Evolutionary conservation across 2,888 invertebrate genomes (phyloP).

Genomic region (Trimorus sp.): DNA sequence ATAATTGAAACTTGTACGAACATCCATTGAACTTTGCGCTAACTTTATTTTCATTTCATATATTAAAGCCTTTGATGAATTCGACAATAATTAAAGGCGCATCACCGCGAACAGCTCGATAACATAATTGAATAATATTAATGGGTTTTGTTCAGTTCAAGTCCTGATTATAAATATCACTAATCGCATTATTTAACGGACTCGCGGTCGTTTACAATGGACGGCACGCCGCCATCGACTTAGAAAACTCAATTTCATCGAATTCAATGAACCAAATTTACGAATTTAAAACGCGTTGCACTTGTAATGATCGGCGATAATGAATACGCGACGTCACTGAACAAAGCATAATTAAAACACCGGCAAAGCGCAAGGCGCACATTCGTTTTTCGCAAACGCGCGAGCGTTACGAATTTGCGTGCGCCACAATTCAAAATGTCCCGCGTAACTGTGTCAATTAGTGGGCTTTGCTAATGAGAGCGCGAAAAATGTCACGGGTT

Average conservation of each 20-base stretch:
- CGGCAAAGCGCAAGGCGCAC: neutral
- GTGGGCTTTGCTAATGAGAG: conserved; percentile 34
- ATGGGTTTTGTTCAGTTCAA: conserved; percentile 40
- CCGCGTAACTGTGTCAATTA: conserved; percentile 41
- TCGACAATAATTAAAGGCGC: conserved; percentile 50
- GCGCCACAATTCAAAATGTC: neutral
- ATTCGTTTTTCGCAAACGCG: too few relatives aligned
- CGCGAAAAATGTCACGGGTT: conserved; percentile 35
- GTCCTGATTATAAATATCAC: conserved; percentile 45
- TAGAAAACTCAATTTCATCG: conserved; percentile 25
- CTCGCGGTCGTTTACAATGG: conserved; percentile 28
- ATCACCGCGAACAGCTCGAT: conserved; percentile 38
- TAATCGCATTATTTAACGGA: conserved; percentile 40
- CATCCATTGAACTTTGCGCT: conserved; percentile 53
- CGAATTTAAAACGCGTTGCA: conserved; percentile 14
- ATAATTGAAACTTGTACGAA: conserved; percentile 59
- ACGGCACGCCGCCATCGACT: conserved; percentile 7
- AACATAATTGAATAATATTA: conserved; percentile 51
- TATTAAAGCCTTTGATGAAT: conserved; percentile 50
- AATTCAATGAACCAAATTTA: conserved; percentile 15
- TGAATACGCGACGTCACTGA: conserved; percentile 15
- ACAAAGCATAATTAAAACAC: conserved; percentile 22
- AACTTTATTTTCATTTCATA: conserved; percentile 55
- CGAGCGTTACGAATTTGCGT: too few relatives aligned
- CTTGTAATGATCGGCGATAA: conserved; percentile 8